Evolutionary conservation across 2,888 invertebrate genomes (phyloP).

Genomic region (Sepiola atlantica): DNA sequence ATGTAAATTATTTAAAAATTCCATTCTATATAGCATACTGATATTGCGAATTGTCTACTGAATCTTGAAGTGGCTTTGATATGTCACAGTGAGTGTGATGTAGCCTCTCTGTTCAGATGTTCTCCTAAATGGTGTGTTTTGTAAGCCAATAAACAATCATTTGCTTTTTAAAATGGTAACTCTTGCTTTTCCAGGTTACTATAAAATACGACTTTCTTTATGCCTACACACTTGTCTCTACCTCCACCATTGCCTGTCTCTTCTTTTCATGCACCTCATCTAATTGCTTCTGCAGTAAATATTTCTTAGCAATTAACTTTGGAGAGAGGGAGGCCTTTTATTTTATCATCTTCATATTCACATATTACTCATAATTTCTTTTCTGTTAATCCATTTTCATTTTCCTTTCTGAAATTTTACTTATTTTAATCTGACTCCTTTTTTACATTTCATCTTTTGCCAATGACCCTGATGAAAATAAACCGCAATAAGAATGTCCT

Average conservation of each 20-base stretch:
- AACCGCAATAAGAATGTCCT: background rate
- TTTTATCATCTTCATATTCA: background rate
- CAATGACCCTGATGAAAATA: background rate
- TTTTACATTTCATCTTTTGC: background rate
- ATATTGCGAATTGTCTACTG: background rate
- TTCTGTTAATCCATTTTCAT: background rate
- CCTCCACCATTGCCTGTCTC: background rate
- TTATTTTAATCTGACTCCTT: background rate
- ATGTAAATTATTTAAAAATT: too few species aligned
- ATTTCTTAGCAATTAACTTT: background rate
- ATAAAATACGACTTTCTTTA: background rate
- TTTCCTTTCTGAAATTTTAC: background rate
- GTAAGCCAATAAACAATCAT: background rate
- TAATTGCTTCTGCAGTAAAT: background rate
- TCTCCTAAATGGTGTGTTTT: background rate
- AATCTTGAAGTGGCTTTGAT: background rate
- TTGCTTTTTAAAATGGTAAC: background rate
- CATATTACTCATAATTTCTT: background rate
- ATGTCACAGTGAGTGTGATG: too few species aligned
- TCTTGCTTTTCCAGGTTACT: background rate
- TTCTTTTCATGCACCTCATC: background rate
- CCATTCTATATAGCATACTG: too few species aligned
- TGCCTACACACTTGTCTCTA: background rate
- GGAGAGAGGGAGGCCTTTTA: background rate
- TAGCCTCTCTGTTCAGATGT: too few species aligned